Conservation (phyloP, 1,140 invertebrate species). For the Lasaia peninsularis region DNA sequence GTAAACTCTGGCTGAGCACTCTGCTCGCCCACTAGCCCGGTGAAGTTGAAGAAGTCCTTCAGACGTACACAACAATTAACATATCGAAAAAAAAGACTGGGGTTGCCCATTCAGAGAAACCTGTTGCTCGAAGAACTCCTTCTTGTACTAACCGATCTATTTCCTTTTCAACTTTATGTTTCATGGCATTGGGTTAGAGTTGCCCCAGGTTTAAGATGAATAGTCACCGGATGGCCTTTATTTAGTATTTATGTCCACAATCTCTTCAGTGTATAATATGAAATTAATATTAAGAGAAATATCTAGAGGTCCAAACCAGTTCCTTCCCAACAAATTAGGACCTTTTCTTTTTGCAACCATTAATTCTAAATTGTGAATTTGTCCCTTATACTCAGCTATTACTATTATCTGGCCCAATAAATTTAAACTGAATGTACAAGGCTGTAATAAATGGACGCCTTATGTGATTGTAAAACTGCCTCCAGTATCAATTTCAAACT, state of each 20-base stretch:
- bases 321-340: conserved; percentile 16
- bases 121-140: conserved; percentile 24
- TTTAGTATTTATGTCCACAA: conserved; percentile 21
- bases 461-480: conserved; percentile 10
- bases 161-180: conserved; percentile 53
- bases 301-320: conserved; percentile 20
- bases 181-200: conserved; percentile 50
- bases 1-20: too few relatives aligned
- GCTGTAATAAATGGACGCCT: background rate
- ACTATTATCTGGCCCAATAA: conserved; percentile 12
- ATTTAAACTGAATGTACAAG: background rate
- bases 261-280: conserved; percentile 7
- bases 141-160: conserved; percentile 46
- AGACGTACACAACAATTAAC: too few relatives aligned
- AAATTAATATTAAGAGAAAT: conserved; percentile 30
- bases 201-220: conserved; percentile 25
- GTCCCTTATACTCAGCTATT: conserved; percentile 6
- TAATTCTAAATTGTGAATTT: background rate
- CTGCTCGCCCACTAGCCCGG: too few relatives aligned
- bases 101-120: background rate
- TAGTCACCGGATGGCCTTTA: conserved; percentile 26
- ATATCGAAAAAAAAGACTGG: too few relatives aligned
- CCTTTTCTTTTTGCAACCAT: conserved; percentile 17
- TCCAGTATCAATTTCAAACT: conserved; percentile 15
- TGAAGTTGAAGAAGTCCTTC: too few relatives aligned